Evolutionary conservation across 2,113 vertebrate genomes (phyloP), one percentile per base, ranked within the genome.

Genomic region (Scatophagus argus): DNA sequence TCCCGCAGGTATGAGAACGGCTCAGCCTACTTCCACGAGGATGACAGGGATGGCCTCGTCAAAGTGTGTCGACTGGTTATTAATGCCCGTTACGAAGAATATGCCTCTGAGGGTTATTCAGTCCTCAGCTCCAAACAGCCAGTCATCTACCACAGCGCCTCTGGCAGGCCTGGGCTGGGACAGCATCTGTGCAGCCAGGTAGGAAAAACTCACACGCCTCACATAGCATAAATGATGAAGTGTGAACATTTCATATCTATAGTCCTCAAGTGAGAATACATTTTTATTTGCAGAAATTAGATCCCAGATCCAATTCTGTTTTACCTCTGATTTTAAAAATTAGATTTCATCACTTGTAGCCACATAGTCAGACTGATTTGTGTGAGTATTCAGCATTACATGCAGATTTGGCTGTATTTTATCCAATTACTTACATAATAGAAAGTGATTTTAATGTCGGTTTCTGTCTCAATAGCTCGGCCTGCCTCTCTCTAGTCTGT

Each of bases 141-240:
- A 17, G 94, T 99, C 36, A 94, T 99, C 34, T 99, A 99, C 90
- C 95, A 97, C 69, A 99, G 98, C 9, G 95, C 97, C 77, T 96
- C 98, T 44, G 95, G 96, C 74, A 95, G 97, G 82, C 87, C 96
- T n/a, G 97, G 96, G 39, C 92, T 99, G 84, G 97, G 97, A 87
- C 97, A 97, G 78, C 95, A 96, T 86, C 93, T 99, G 34, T 99
- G 98, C 90, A 97, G 93, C 83, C 97, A 99, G 96, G 98, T 99
- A 95, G 27, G 75, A 17, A 2, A 71, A 16, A 14, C 13, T 25
- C 5, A 8, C 27, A 41, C 13, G 13, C 3, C 19, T n/a, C n/a
- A n/a, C n/a, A n/a, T n/a, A n/a, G 12, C 25, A 47, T 11, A 31
- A 23, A 21, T 52, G 1, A 64, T 21, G 3, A 27, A 21, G 25